Evolutionary conservation across 2,797 vertebrate genomes (phyloP), one percentile per base, ranked within the genome.

Genomic region (Bucorvus abyssinicus): DNA sequence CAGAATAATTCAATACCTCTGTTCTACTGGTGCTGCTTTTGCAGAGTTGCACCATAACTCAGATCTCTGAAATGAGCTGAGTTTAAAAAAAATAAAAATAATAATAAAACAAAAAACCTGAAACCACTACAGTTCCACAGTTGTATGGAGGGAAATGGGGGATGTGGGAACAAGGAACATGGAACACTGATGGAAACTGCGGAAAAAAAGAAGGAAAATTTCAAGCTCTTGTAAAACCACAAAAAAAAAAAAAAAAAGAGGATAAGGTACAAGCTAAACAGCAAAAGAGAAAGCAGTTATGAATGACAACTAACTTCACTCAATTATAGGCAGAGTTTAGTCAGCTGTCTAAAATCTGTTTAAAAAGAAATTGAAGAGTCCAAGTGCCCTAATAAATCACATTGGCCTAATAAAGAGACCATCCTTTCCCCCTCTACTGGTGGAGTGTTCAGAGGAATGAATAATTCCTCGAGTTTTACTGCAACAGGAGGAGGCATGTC

Each of bases 1-100:
- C 61, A 91, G 82, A 84, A 84, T 65, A 95, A 91, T 78, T 86
- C 61, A 71, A n/a, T 78, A 73, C 8, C 61, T 81, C 71, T 84
- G 11, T 30, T 78, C 79, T 88, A 78, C 26, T 30, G 14, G 27
- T 30, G 30, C 27, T 55, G 34, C 7, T 91, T 94, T 64, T 81
- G 26, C 22, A 65, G 82, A 74, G 36, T 14, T 86, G 42, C 29
- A 64, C 42, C 14, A 7, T 59, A 79, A 40, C 42, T 73, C 63
- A 55, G 38, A 55, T 61, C 85, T 73, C 32, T 74, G 44, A 76
- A 91, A 52, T 32, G 12, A 74, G 3, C 2, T 30, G 47, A 59
- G 7, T 61, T 86, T 2, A 3, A 29, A 67, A 34, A 21, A 71
- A 42, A 9, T 15, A 29, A 7, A 40, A 21, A 9, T 32, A n/a